Evolutionary conservation across 2,888 invertebrate genomes (phyloP).

Genomic region (Andrena trimmerana): DNA sequence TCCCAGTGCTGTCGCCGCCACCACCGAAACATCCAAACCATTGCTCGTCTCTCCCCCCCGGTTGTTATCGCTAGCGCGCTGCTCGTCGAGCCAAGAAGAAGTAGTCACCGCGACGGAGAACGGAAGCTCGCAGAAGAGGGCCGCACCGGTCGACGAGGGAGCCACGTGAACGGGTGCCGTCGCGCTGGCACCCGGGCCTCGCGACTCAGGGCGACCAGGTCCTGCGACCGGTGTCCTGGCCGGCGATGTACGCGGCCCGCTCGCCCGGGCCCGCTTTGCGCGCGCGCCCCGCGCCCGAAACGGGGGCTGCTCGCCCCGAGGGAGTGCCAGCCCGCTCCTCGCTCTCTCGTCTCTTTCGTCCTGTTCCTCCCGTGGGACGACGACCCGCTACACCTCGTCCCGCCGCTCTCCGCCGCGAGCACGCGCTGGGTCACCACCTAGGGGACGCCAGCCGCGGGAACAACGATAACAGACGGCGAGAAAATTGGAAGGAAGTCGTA

Average conservation of each 20-base stretch:
- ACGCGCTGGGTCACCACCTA: slow-evolving; percentile 46
- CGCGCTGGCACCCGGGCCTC: slow-evolving; percentile 12
- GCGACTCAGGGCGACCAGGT: slow-evolving; percentile 17
- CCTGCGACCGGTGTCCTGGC: slow-evolving; percentile 27
- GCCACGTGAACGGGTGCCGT: neutral
- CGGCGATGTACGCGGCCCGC: slow-evolving; percentile 42
- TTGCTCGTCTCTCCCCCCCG: slow-evolving; percentile 79
- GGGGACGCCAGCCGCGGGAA: neutral
- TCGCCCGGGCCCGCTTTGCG: slow-evolving; percentile 27
- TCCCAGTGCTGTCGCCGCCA: slow-evolving; percentile 75
- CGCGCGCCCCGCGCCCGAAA: slow-evolving; percentile 32
- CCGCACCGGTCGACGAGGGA: slow-evolving; percentile 23
- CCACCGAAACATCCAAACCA: slow-evolving; percentile 70
- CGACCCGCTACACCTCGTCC: slow-evolving; percentile 28
- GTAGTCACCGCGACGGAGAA: slow-evolving; percentile 42
- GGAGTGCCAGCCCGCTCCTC: slow-evolving; percentile 35
- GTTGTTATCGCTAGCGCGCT: slow-evolving; percentile 68
- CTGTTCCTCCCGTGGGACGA: slow-evolving; percentile 51
- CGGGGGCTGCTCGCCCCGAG: slow-evolving; percentile 50
- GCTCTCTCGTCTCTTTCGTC: slow-evolving; percentile 57
- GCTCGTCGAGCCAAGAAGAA: slow-evolving; percentile 59
- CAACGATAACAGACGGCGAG: neutral
- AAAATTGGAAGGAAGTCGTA: neutral
- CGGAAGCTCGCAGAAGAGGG: slow-evolving; percentile 20
- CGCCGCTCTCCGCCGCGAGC: slow-evolving; percentile 27